Base-by-base conservation (phyloP, 2,888 invertebrate species). In the Coleophora deauratella region DNA sequence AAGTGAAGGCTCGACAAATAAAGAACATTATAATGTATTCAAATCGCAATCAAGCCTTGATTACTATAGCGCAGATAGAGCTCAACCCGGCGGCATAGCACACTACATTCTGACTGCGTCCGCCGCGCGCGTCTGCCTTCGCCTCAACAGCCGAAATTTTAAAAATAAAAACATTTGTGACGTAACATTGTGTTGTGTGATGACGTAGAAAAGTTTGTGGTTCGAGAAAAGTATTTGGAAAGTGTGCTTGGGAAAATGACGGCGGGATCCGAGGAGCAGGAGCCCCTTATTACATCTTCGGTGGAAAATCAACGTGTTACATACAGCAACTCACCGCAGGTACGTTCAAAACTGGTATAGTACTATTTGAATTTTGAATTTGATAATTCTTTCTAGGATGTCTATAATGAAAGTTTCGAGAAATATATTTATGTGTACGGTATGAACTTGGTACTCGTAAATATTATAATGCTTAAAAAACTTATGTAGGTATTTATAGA, bases 201-300 rank as follows among this genome's bases (percentile, higher is more conserved):
- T 21, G 21, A 21, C 21, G 21, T 21, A 21, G 21, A 6, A 3
- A 21, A 21, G 21, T 21, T 21, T 3, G 6, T 21, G 21, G 21
- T 21, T 6, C 15, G 31, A 30, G 32, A n/a, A 1, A n/a, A 9
- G 28, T 34, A 21, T 37, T 37, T 14, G 12, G 12, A 13, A 12
- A 12, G 31, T 38, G 12, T 28, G 3, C 35, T 44, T n/a, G n/a
- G n/a, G 35, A 77, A 65, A 56, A 86, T 87, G 87, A 82, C 85
- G 27, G 66, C 61, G 9, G 38, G 38, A 9, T 62, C 66, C 35
- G 87, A 87, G 45, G 87, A 87, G 44, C 85, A 86, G 21, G 87
- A 87, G 50, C 82, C 87, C 7, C 66, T 87, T 37, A 79, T 87
- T 51, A 70, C 73, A 7, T 58, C 84, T 13, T 80, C 85, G 9